These are phyloP conservation scores for Puma concolor DNA, from an alignment of 2,113 vertebrate genomes.

Conservation along the genomic window DNA sequence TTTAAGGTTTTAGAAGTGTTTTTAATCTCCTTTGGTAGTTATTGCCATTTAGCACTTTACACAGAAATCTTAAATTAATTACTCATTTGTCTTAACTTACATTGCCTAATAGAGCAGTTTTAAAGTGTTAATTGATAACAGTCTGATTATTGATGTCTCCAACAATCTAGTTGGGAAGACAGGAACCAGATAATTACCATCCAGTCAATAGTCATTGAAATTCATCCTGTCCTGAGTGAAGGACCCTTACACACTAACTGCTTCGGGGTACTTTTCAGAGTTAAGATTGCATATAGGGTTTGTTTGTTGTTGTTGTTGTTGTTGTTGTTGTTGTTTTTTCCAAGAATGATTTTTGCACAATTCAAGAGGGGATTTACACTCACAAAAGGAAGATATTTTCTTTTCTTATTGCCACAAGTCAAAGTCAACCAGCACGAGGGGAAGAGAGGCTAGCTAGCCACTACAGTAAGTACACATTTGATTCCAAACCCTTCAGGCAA, in stretches of 20 bases:
- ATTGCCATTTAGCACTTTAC: slow-evolving; percentile 25
- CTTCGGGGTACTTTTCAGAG: slow-evolving; percentile 61
- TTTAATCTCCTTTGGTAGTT: slow-evolving; percentile 49
- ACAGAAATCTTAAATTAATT: slow-evolving; percentile 70
- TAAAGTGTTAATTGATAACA: slow-evolving; percentile 69
- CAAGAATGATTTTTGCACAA: slow-evolving; percentile 53
- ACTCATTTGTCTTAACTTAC: slow-evolving; percentile 60
- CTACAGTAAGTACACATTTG: slow-evolving; percentile 47
- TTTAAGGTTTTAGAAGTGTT: slow-evolving; percentile 34
- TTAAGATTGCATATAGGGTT: slow-evolving; percentile 32
- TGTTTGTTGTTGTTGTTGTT: background rate
- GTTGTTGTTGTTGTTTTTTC: too few species aligned
- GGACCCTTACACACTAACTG: slow-evolving; percentile 52
- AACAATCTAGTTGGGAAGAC: slow-evolving; percentile 65
- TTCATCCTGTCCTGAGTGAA: slow-evolving; percentile 61
- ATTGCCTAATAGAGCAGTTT: slow-evolving; percentile 73
- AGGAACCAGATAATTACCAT: slow-evolving; percentile 77
- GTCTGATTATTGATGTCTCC: slow-evolving; percentile 63
- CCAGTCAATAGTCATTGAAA: slow-evolving; percentile 80
- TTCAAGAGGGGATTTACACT: slow-evolving; percentile 47
- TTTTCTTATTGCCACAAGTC: slow-evolving; percentile 2
- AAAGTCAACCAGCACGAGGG: background rate
- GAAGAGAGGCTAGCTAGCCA: background rate
- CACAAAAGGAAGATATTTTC: background rate
- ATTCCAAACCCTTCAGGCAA: slow-evolving; percentile 67